These are phyloP conservation scores for Falco biarmicus DNA, from an alignment of 2,797 vertebrate species.

Conservation along the genomic window DNA sequence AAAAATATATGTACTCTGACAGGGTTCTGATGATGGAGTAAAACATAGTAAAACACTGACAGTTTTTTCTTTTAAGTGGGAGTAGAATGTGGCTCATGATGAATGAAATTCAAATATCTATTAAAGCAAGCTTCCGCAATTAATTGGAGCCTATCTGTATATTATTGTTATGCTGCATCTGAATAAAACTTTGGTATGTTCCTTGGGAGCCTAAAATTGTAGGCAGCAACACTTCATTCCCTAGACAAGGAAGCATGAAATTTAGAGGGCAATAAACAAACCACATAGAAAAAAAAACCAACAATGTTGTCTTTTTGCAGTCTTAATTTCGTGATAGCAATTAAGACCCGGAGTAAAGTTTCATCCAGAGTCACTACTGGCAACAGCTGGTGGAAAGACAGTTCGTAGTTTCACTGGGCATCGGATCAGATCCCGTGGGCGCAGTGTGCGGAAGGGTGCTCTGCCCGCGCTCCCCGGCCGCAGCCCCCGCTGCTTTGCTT, in stretches of 20 bases:
- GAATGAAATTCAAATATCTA: neutral
- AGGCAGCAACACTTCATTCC: neutral
- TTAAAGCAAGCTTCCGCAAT: neutral
- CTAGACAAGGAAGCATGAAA: neutral
- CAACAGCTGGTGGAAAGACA: neutral
- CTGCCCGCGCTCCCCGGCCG: rapidly evolving
- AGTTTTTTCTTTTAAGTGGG: neutral
- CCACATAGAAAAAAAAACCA: neutral
- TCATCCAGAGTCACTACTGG: neutral
- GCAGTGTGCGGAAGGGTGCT: neutral
- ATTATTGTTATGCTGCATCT: neutral
- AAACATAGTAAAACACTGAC: neutral
- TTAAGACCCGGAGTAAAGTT: neutral
- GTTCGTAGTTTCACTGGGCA: neutral
- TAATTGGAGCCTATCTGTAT: neutral
- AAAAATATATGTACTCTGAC: neutral
- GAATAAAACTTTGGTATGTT: neutral
- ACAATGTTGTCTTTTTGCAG: neutral
- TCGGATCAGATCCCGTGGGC: neutral
- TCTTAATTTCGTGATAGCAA: neutral
- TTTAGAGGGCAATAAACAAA: neutral
- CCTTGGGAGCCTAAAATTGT: neutral
- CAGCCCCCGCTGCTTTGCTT: neutral
- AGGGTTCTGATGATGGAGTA: neutral
- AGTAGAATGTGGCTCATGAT: neutral